Conservation (phyloP, 2,888 invertebrate genomes). For the Dinocampus coccinellae region DNA sequence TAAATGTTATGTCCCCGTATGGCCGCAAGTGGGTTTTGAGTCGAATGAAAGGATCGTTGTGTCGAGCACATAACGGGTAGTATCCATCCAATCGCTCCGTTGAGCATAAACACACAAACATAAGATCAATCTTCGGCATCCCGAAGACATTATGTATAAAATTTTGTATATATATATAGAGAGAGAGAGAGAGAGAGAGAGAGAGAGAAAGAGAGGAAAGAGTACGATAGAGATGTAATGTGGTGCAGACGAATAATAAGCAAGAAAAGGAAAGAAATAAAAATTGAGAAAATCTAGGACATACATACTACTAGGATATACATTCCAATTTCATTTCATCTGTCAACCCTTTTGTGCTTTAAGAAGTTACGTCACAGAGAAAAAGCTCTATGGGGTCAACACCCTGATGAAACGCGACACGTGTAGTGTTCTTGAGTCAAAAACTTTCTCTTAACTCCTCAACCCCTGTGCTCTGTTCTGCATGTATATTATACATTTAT, state of each 20-base stretch:
- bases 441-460: constrained; percentile 39
- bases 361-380: constrained; percentile 63
- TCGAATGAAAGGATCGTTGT: constrained; percentile 60
- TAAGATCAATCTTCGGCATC: no score
- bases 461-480: constrained; percentile 40
- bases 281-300: no score
- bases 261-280: constrained; percentile 9
- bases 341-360: constrained; percentile 63
- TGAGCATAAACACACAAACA: constrained; percentile 13
- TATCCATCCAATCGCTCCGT: constrained; percentile 27
- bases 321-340: constrained; percentile 42
- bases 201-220: constrained; percentile 3
- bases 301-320: no score
- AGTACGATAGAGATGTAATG: background rate
- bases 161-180: no score
- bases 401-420: constrained; percentile 72
- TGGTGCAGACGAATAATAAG: constrained; percentile 47
- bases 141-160: constrained; percentile 8
- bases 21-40: constrained; percentile 51
- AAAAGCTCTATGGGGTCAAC: constrained; percentile 72
- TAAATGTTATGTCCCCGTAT: constrained; percentile 34
- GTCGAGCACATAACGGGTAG: constrained; percentile 49
- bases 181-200: constrained; percentile 5
- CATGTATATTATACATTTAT: no score
- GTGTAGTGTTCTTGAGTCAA: constrained; percentile 63